Evolutionary conservation across 2,113 vertebrate species (phyloP).

Genomic region (Psittacara wagleri): DNA sequence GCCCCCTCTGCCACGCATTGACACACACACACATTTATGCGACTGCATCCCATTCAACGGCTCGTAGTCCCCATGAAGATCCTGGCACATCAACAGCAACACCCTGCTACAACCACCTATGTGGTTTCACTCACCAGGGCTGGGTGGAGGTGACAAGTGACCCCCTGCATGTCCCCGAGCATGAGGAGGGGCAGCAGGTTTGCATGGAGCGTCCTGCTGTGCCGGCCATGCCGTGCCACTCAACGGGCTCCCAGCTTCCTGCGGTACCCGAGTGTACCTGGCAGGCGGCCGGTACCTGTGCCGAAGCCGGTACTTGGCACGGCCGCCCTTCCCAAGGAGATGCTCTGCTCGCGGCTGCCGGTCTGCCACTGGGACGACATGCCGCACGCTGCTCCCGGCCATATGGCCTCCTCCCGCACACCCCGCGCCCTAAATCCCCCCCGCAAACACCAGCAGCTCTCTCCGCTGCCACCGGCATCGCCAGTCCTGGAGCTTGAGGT

Average conservation of each 20-base stretch:
- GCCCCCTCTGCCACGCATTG: background rate
- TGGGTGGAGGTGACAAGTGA: background rate
- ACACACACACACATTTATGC: background rate
- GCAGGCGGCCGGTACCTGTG: background rate
- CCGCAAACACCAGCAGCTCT: background rate
- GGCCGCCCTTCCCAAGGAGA: background rate
- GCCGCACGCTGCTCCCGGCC: background rate
- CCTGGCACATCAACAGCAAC: accelerated
- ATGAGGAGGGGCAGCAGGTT: background rate
- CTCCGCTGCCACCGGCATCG: background rate
- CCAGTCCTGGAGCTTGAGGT: accelerated
- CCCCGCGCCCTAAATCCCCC: background rate
- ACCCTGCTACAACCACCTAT: accelerated
- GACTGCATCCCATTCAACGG: accelerated
- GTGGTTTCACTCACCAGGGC: background rate
- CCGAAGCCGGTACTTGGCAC: constrained; percentile 33
- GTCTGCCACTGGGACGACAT: background rate
- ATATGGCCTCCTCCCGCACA: constrained; percentile 28
- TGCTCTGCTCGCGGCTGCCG: background rate
- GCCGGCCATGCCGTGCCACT: background rate
- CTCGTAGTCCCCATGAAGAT: accelerated
- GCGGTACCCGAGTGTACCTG: background rate
- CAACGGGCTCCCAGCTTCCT: accelerated
- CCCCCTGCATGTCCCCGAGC: accelerated
- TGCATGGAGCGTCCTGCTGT: accelerated